Conservation (phyloP, 2,797 vertebrate species). For the Champsocephalus esox region DNA sequence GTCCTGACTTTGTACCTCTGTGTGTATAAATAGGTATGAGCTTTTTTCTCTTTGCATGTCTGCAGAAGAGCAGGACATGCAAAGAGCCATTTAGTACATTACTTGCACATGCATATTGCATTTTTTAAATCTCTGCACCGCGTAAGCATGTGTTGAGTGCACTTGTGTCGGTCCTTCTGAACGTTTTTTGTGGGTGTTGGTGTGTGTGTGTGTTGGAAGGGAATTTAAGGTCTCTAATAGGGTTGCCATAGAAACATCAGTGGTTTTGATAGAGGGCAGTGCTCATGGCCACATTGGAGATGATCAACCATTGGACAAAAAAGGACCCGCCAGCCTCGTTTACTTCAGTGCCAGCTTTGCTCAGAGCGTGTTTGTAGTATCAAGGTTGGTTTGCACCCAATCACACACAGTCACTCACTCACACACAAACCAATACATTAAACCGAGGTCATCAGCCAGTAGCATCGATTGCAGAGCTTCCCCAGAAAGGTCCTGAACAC, state of each 20-base stretch:
- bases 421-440: constrained; percentile 40
- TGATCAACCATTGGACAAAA: constrained; percentile 84
- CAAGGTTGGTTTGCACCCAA: constrained; percentile 77
- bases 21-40: constrained; percentile 11
- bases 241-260: constrained; percentile 85
- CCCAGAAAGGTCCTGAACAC: constrained; percentile 21
- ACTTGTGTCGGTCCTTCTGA: neutral
- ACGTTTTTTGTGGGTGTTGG: neutral
- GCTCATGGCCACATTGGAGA: constrained; percentile 85
- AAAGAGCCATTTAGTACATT: constrained; percentile 27
- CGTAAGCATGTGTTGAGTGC: constrained; percentile 10
- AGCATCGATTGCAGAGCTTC: constrained; percentile 44
- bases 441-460: constrained; percentile 47
- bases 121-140: constrained; percentile 38
- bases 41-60: constrained; percentile 1
- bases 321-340: constrained; percentile 84
- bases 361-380: constrained; percentile 80
- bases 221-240: constrained; percentile 79
- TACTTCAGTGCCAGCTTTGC: constrained; percentile 84
- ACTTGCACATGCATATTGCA: constrained; percentile 40
- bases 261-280: constrained; percentile 82
- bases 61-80: constrained; percentile 19
- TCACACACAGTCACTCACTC: constrained; percentile 12
- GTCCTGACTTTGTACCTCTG: neutral
- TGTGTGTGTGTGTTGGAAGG: constrained; percentile 66